These are phyloP conservation scores for Okamejei kenojei DNA, from an alignment of 2,797 vertebrate species.

Conservation along the genomic window DNA sequence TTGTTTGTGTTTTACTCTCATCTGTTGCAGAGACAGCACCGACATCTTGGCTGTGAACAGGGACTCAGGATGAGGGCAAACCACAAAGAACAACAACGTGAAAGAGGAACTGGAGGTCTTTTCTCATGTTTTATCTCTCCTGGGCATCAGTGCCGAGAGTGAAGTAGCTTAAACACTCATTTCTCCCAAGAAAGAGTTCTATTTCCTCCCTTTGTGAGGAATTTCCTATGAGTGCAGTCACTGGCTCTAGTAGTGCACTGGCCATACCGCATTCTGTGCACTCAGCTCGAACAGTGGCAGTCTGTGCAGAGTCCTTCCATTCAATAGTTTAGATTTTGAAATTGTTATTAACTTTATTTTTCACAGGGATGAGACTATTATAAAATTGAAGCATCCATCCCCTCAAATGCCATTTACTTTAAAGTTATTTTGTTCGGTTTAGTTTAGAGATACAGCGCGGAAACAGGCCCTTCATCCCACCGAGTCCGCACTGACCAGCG, in stretches of 20 bases:
- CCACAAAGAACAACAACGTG: slow-evolving; percentile 69
- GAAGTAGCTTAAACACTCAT: slow-evolving; percentile 63
- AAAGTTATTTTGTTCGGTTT: not conserved
- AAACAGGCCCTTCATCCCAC: too few relatives aligned
- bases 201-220: slow-evolving; percentile 97
- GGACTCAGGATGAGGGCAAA: slow-evolving; percentile 45
- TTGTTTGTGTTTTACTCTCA: slow-evolving; percentile 37
- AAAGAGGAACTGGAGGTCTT: slow-evolving; percentile 64
- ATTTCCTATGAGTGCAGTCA: slow-evolving; percentile 82
- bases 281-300: not conserved
- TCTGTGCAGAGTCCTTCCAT: not conserved
- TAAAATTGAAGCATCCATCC: not conserved
- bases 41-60: not conserved
- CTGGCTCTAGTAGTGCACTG: slow-evolving; percentile 46
- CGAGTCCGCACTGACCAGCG: too few relatives aligned
- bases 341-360: not conserved
- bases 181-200: slow-evolving; percentile 69
- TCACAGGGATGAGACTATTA: not conserved
- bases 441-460: too few relatives aligned
- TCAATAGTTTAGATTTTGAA: not conserved
- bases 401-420: not conserved
- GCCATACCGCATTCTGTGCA: not conserved
- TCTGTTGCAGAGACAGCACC: slow-evolving; percentile 30
- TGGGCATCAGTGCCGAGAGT: slow-evolving; percentile 68
- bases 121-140: slow-evolving; percentile 84